Evolutionary conservation across 1,140 invertebrate genomes (phyloP).

Genomic region (Doryteuthis pealeii): DNA sequence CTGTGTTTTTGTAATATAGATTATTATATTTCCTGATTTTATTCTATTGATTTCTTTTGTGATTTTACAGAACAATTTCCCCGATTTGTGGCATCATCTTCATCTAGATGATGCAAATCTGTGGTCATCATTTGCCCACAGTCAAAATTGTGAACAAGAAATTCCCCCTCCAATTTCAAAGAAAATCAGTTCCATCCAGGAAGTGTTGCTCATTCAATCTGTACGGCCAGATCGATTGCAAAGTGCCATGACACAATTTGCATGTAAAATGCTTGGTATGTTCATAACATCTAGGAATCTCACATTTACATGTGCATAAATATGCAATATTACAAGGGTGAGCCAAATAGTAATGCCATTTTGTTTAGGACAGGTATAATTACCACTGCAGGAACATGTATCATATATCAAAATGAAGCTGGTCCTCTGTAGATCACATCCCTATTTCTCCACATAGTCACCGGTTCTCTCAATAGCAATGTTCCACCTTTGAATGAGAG

Average conservation of each 20-base stretch:
- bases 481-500: too few relatives aligned
- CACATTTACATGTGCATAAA: background rate
- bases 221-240: conserved; percentile 80
- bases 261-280: conserved; percentile 70
- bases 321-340: too few relatives aligned
- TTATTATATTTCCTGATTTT: background rate
- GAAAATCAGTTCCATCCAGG: conserved; percentile 75
- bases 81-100: conserved; percentile 68
- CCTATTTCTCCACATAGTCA: too few relatives aligned
- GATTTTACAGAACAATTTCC: conserved; percentile 62
- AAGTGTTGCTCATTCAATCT: conserved; percentile 79
- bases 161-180: conserved; percentile 64
- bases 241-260: conserved; percentile 72
- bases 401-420: too few relatives aligned
- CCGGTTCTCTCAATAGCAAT: too few relatives aligned
- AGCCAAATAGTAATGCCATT: too few relatives aligned
- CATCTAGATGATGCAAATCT: conserved; percentile 66
- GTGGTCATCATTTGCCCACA: conserved; percentile 72
- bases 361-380: too few relatives aligned
- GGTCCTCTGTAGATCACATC: too few relatives aligned
- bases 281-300: conserved; percentile 1
- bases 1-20: too few relatives aligned
- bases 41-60: background rate
- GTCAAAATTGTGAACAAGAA: conserved; percentile 66
- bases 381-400: too few relatives aligned